phyloP scores from a whole-genome alignment of 2,113 vertebrate genomes.

The Gavialis gangeticus region DNA sequence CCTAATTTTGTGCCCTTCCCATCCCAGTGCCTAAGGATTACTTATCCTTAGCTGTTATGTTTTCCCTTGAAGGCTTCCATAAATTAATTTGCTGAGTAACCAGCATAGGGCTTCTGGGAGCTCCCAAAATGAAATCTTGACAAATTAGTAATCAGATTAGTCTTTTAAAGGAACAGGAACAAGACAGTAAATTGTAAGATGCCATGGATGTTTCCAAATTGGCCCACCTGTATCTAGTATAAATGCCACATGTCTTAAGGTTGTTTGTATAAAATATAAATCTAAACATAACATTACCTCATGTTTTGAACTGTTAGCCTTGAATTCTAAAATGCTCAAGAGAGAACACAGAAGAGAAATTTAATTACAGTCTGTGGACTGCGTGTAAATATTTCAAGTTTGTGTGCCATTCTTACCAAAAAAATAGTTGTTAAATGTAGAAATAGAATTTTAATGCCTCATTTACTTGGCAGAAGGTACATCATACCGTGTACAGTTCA shows the following conservation, averaged over 20 bases:
- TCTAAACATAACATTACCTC: neutral
- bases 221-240: neutral
- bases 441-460: constrained; percentile 4
- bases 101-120: neutral
- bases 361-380: neutral
- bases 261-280: constrained; percentile 25
- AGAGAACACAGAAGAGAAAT: constrained; percentile 37
- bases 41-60: neutral
- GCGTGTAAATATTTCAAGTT: neutral
- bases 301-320: constrained; percentile 7
- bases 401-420: constrained; percentile 11
- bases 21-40: neutral
- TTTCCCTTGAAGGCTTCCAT: neutral
- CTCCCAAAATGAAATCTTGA: neutral
- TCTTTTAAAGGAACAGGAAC: neutral
- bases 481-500: rapidly evolving
- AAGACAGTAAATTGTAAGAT: neutral
- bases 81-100: neutral
- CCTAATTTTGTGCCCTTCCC: neutral
- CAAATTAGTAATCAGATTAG: neutral
- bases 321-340: constrained; percentile 30
- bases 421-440: rapidly evolving
- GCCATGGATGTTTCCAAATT: neutral
- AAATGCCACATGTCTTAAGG: neutral
- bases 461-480: neutral